Conservation (phyloP, 2,888 invertebrate species). For the Tenthredo amoena region DNA sequence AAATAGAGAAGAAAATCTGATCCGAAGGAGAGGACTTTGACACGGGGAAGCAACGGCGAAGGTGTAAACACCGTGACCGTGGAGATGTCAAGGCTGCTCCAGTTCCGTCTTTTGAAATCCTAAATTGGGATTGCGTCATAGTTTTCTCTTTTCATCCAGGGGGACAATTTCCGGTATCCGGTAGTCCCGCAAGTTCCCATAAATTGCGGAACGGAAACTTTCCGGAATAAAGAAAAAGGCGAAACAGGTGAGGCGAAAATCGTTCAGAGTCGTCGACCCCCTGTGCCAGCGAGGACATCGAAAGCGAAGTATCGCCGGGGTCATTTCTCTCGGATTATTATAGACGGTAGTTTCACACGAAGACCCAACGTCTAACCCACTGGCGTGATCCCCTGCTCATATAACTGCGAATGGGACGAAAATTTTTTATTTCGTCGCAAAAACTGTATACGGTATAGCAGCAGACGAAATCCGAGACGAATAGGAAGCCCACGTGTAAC, state of each 20-base stretch:
- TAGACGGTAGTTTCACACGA: conserved; percentile 17
- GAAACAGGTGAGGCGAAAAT: background rate
- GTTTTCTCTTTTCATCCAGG: background rate
- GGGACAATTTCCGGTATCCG: background rate
- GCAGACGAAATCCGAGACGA: conserved; percentile 63
- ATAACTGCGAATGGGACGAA: conserved; percentile 63
- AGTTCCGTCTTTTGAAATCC: conserved; percentile 12
- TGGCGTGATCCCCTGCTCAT: conserved; percentile 66
- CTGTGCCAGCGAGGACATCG: background rate
- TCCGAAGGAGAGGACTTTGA: background rate
- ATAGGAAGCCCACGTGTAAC: conserved; percentile 61
- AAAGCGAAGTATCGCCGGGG: background rate
- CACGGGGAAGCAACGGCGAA: background rate
- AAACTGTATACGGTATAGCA: conserved; percentile 49
- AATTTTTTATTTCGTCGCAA: conserved; percentile 25
- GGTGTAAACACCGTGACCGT: conserved; percentile 30
- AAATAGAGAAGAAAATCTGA: background rate
- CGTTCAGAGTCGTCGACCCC: background rate
- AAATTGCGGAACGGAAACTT: too few species aligned
- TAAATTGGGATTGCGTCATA: background rate
- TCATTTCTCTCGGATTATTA: conserved; percentile 34
- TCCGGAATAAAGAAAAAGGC: background rate
- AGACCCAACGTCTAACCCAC: background rate
- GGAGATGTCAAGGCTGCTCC: conserved; percentile 29
- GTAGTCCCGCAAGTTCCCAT: too few species aligned